Conservation (phyloP, 1,140 invertebrate genomes). For the Nebria ingens region DNA sequence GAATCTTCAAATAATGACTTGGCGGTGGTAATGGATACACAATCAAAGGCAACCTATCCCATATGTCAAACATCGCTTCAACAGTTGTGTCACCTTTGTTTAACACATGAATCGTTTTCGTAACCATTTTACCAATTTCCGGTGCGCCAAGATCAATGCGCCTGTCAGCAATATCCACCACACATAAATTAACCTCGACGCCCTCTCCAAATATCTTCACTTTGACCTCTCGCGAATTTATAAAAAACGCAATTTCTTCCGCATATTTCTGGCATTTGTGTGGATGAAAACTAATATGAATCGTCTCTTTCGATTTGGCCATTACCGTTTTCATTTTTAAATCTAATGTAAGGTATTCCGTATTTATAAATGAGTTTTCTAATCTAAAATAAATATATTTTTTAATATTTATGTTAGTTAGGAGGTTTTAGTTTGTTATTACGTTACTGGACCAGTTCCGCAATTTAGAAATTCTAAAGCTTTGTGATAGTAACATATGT, state of each 20-base stretch:
- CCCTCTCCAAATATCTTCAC: background rate
- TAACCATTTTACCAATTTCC: background rate
- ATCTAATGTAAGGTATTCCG: background rate
- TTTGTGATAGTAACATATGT: constrained; percentile 1
- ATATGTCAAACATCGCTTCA: background rate
- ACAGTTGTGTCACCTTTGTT: background rate
- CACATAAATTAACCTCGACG: background rate
- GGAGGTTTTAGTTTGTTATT: background rate
- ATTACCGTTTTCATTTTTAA: background rate
- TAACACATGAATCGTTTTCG: background rate
- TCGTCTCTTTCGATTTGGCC: background rate
- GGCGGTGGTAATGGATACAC: background rate
- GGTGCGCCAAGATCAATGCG: background rate
- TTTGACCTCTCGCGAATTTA: background rate
- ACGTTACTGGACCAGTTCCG: background rate
- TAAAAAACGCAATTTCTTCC: background rate
- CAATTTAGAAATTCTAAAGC: background rate
- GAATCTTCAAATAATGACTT: background rate
- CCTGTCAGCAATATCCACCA: background rate
- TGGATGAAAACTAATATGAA: background rate
- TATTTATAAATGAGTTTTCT: background rate
- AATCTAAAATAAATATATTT: background rate
- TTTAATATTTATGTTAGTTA: background rate
- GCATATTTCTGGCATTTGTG: background rate
- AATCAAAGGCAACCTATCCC: background rate